Evolutionary conservation across 92 coral and sea anemone species (phyloP), one percentile per base, ranked within the genome.

Genomic region (Umimayanthus kanabou): DNA sequence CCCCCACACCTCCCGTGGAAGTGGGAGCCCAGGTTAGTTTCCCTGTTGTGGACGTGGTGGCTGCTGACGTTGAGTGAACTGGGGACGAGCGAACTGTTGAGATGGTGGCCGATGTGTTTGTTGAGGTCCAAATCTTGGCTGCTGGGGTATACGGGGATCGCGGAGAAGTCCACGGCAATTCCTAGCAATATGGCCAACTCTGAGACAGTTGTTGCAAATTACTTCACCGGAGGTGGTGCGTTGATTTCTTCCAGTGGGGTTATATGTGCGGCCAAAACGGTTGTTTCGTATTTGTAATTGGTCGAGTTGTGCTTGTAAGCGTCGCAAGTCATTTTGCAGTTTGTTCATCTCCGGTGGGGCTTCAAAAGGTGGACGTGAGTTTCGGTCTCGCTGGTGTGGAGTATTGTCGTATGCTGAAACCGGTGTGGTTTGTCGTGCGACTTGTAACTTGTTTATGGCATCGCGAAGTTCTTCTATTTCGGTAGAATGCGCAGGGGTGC

Each of bases 181-280:
- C 37, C 37, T 33, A 2, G 37, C 37, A 3, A 87, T 80, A 81
- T 88, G 90, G 16, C 90, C 90, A 66, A 88, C 86, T 23, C 85
- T 40, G 1, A 33, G 90, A 39, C 90, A 88, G 90, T 70, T 61
- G 28, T 88, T 88, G 39, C 90, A 88, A 45, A 88, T 80, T 0
- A 64, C 67, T 67, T 80, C 85, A 16, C 85, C 85, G 61, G 80
- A 76, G 3, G 77, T 87, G 20, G 90, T 78, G n/a, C 90, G 49
- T 50, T 58, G 85, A 43, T 78, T 87, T 6, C 85, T 29, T 73
- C 39, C 77, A 10, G 40, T 73, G 9, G 42, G 77, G 42, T 23
- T 73, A 39, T 73, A 73, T 5, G 47, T 3, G 10, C 77, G 39
- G 11, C 79, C 79, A 37, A 1, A 4, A 14, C 80, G 57, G 23